Percentiles rank a stretch among this genome's conserved stretches.
phyloP scores from a whole-genome alignment of 2,797 vertebrate genomes.

The Austrolebias charrua region DNA sequence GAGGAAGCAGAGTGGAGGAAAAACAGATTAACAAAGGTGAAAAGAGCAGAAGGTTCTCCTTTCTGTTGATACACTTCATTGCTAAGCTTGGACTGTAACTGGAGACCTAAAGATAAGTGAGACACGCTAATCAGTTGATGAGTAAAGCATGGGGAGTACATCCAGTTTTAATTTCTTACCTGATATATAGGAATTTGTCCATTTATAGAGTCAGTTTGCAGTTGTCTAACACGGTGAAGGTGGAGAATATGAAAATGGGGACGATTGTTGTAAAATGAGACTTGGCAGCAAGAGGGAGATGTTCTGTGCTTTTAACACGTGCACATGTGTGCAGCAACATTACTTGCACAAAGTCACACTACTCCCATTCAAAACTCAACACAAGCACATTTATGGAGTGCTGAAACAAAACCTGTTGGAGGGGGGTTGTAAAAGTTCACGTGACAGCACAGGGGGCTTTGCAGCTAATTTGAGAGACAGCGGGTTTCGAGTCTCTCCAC shows the following conservation, averaged over 20 bases:
- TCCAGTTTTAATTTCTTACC: slow-evolving; percentile 39
- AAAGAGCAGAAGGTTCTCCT: slow-evolving; percentile 44
- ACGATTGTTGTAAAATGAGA: slow-evolving; percentile 37
- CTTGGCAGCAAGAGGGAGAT: slow-evolving; percentile 28
- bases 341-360: slow-evolving; percentile 20
- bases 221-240: slow-evolving; percentile 14
- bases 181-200: slow-evolving; percentile 17
- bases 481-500: slow-evolving; percentile 70
- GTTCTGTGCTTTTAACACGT: slow-evolving; percentile 34
- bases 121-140: slow-evolving; percentile 60
- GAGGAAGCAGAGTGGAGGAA: slow-evolving; percentile 39
- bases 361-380: slow-evolving; percentile 25
- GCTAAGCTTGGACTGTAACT: slow-evolving; percentile 43
- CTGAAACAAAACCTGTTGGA: slow-evolving; percentile 64
- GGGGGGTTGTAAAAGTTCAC: slow-evolving; percentile 37
- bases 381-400: slow-evolving; percentile 12
- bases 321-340: slow-evolving; percentile 5
- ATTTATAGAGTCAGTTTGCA: slow-evolving; percentile 37
- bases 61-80: slow-evolving; percentile 44
- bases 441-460: slow-evolving; percentile 63
- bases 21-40: slow-evolving; percentile 62
- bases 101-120: slow-evolving; percentile 47
- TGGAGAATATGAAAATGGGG: slow-evolving; percentile 26
- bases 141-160: slow-evolving; percentile 52
- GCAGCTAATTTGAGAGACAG: slow-evolving; percentile 79